Percentiles rank a stretch among this genome's conserved stretches.
Evolutionary conservation across 2,113 vertebrate genomes (phyloP).

Genomic region (Psittacus erithacus): DNA sequence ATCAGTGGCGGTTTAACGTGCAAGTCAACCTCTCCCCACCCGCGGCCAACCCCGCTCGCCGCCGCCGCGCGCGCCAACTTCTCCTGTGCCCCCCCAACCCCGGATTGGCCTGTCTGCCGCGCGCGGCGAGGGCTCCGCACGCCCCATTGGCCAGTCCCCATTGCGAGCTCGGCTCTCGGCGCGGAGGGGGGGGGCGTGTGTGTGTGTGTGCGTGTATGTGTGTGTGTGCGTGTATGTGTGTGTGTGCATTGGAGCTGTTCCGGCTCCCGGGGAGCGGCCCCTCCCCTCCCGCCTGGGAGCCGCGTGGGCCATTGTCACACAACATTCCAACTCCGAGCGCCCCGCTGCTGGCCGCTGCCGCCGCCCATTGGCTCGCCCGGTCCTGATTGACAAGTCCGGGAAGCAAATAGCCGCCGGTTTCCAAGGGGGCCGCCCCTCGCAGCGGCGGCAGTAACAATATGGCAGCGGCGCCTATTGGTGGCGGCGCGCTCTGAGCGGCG

Average conservation of each 20-base stretch:
- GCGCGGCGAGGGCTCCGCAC: neutral
- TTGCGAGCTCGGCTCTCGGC: neutral
- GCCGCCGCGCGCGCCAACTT: neutral
- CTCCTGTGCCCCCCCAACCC: too few species aligned
- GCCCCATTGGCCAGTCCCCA: neutral
- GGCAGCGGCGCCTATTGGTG: constrained; percentile 46
- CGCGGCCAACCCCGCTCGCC: neutral
- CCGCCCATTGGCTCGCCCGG: constrained; percentile 39
- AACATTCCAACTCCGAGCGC: constrained; percentile 69
- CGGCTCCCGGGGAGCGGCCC: neutral
- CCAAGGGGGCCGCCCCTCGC: constrained; percentile 54
- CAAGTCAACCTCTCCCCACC: neutral
- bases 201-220: too few species aligned
- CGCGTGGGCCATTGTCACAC: constrained; percentile 34
- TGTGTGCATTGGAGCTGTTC: neutral
- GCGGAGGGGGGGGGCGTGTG: neutral
- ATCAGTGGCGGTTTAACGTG: neutral
- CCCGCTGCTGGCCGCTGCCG: constrained; percentile 60
- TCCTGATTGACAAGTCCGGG: constrained; percentile 40
- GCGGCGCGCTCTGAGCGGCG: neutral
- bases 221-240: too few species aligned
- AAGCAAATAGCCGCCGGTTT: constrained; percentile 43
- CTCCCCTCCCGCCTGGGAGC: neutral
- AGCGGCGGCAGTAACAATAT: constrained; percentile 12
- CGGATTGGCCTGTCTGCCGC: neutral